These are phyloP conservation scores for Pitangus sulphuratus DNA, from an alignment of 2,797 vertebrate genomes.

Conservation along the genomic window DNA sequence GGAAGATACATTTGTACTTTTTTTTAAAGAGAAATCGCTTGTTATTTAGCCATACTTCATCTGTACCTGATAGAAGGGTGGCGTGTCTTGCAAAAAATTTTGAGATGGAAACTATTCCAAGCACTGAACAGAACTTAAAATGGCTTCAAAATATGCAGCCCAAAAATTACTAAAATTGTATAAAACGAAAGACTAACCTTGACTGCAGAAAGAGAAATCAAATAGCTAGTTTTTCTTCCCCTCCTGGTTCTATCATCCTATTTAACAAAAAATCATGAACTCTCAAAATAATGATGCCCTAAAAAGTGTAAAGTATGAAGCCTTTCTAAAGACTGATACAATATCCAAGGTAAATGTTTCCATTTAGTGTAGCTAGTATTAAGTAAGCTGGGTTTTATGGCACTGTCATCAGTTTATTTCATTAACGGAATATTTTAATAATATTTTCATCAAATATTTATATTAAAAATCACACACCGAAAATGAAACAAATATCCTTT, in stretches of 20 bases:
- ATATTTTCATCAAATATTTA: slow-evolving; percentile 71
- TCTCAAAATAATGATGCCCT: neutral
- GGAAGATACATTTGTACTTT: neutral
- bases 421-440: slow-evolving; percentile 71
- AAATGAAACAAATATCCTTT: slow-evolving; percentile 62
- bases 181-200: neutral
- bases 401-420: slow-evolving; percentile 63
- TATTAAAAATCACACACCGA: slow-evolving; percentile 65
- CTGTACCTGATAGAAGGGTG: neutral
- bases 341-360: slow-evolving; percentile 55
- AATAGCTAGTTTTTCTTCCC: neutral
- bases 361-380: slow-evolving; percentile 63
- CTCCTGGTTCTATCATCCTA: neutral
- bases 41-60: neutral
- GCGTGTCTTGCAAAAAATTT: neutral
- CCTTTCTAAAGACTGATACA: slow-evolving; percentile 47
- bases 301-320: slow-evolving; percentile 47
- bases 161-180: neutral
- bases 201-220: too few species aligned
- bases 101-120: neutral
- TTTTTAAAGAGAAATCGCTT: neutral
- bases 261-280: slow-evolving; percentile 25
- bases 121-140: neutral
- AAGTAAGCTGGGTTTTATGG: slow-evolving; percentile 37
- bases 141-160: neutral